These are phyloP conservation scores for Planiliza haematocheilus DNA, from an alignment of 2,113 vertebrate genomes.

Conservation along the genomic window DNA sequence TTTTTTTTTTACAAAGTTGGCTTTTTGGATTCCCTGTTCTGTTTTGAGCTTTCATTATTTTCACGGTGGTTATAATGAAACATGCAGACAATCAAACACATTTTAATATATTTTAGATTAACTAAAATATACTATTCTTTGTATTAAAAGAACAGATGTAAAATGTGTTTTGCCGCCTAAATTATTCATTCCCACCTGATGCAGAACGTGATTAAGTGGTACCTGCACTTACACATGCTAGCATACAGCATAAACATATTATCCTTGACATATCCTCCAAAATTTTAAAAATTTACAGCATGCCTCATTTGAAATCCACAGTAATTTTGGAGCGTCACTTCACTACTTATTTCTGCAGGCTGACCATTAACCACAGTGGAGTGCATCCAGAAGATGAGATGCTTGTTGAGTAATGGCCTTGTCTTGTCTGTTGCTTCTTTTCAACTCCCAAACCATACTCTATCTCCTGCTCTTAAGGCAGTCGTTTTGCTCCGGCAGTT, in stretches of 20 bases:
- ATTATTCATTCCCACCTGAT: not conserved
- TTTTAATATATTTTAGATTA: not conserved
- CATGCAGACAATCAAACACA: not conserved
- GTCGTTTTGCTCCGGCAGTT: slow-evolving; percentile 6
- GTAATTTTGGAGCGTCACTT: not conserved
- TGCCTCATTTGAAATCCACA: not conserved
- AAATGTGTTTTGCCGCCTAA: not conserved
- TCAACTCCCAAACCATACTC: slow-evolving; percentile 14
- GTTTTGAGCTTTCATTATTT: not conserved
- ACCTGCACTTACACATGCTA: not conserved
- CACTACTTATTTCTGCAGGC: not conserved
- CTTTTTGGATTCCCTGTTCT: not conserved
- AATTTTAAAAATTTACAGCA: not conserved
- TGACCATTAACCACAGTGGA: slow-evolving; percentile 13
- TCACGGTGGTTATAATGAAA: not conserved
- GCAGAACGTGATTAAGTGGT: not conserved
- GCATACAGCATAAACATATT: not conserved
- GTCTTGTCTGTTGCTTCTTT: slow-evolving; percentile 19
- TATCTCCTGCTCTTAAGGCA: slow-evolving; percentile 6
- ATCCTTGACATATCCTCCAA: not conserved
- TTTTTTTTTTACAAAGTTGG: too few species aligned
- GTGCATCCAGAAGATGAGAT: slow-evolving; percentile 12
- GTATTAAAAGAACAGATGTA: not conserved
- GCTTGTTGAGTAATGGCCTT: slow-evolving; percentile 28
- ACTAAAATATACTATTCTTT: not conserved